phyloP scores from a whole-genome alignment of 1,140 invertebrate genomes.

The Oncopeltus fasciatus region DNA sequence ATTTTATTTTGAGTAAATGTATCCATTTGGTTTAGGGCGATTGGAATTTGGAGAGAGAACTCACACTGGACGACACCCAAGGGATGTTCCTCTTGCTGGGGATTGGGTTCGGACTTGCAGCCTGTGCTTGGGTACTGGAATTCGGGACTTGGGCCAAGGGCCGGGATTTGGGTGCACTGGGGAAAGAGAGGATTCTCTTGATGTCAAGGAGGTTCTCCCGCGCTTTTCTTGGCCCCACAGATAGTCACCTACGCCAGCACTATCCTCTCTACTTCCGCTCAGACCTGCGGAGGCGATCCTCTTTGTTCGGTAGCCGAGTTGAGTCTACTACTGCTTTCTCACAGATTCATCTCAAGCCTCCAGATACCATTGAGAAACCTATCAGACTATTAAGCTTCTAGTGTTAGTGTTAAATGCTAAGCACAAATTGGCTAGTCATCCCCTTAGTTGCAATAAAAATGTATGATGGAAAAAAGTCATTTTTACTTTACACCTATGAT shows the following conservation, averaged over 20 bases:
- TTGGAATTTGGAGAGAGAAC: constrained; percentile 35
- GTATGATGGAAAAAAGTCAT: too few species aligned
- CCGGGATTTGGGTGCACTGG: not conserved
- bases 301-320: not conserved
- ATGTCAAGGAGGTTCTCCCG: not conserved
- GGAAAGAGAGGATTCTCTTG: not conserved
- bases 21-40: too few species aligned
- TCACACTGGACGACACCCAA: constrained; percentile 57
- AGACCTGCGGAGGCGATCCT: not conserved
- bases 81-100: constrained; percentile 60
- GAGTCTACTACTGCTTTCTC: not conserved
- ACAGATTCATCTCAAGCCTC: not conserved
- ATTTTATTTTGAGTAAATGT: too few species aligned
- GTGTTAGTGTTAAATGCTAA: too few species aligned
- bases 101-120: constrained; percentile 45
- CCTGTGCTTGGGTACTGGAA: constrained; percentile 23
- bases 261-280: not conserved
- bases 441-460: too few species aligned
- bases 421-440: too few species aligned
- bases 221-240: not conserved
- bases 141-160: constrained; percentile 4
- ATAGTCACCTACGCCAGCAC: not conserved
- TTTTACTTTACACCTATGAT: too few species aligned
- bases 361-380: not conserved
- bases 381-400: not conserved